Evolutionary conservation across 1,140 invertebrate genomes (phyloP).

Genomic region (Musca domestica): DNA sequence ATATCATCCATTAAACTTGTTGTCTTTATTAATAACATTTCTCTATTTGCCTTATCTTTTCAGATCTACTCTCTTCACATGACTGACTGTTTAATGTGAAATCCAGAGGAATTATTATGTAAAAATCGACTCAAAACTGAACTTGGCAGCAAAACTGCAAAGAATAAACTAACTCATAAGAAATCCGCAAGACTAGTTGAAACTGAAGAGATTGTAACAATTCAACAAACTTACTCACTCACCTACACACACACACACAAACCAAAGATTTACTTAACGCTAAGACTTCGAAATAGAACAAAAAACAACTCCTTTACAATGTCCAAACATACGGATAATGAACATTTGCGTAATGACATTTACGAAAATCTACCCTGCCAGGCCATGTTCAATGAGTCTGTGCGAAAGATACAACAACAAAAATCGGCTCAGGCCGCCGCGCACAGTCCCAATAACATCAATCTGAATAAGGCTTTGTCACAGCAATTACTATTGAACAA

Average conservation of each 20-base stretch:
- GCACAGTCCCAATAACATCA: conserved; percentile 13
- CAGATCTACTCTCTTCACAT: too few relatives aligned
- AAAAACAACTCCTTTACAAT: conserved; percentile 28
- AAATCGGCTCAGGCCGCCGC: conserved; percentile 27
- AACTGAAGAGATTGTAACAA: too few relatives aligned
- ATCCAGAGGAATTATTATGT: too few relatives aligned
- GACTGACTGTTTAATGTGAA: too few relatives aligned
- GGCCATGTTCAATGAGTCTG: conserved; percentile 53
- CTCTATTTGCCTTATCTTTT: too few relatives aligned
- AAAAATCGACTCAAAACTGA: too few relatives aligned
- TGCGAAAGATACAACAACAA: conserved; percentile 49
- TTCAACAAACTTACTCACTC: too few relatives aligned
- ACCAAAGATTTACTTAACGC: conserved; percentile 6
- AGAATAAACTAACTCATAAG: too few relatives aligned
- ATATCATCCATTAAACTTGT: too few relatives aligned
- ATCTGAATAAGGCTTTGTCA: conserved; percentile 28
- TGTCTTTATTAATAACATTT: too few relatives aligned
- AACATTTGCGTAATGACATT: conserved; percentile 53
- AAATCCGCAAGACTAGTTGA: too few relatives aligned
- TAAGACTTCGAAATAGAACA: neutral
- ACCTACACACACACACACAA: neutral
- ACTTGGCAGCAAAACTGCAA: too few relatives aligned
- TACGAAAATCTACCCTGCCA: conserved; percentile 53
- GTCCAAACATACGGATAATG: conserved; percentile 52
- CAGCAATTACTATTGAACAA: conserved; percentile 32